These are phyloP conservation scores for Stylophora pistillata DNA, from an alignment of 64 coral and sea anemone species.

Conservation along the genomic window DNA sequence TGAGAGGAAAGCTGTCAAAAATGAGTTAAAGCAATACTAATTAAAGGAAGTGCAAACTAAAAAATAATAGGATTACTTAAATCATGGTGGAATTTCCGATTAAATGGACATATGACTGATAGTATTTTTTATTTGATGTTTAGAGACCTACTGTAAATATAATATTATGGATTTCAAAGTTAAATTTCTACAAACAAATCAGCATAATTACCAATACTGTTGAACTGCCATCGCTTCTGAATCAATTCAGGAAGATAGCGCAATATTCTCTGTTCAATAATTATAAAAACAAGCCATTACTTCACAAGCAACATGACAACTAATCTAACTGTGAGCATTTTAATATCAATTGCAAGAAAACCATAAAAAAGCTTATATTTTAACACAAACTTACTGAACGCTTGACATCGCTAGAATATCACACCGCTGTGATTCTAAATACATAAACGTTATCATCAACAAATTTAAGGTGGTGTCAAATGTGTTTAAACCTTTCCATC, in stretches of 20 bases:
- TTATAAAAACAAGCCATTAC: constrained; percentile 31
- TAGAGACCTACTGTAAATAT: background rate
- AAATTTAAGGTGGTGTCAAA: background rate
- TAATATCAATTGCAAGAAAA: too few species aligned
- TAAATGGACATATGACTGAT: background rate
- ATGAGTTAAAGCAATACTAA: too few species aligned
- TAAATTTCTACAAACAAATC: background rate
- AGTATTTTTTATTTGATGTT: background rate
- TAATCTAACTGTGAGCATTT: background rate
- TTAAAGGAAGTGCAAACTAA: too few species aligned
- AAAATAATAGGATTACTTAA: too few species aligned
- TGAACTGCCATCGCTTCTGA: constrained; percentile 93
- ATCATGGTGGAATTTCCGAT: too few species aligned
- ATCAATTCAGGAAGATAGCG: constrained; percentile 87
- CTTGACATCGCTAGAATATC: too few species aligned
- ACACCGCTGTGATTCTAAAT: background rate
- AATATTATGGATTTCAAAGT: background rate
- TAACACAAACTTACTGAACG: too few species aligned
- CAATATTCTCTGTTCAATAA: constrained; percentile 78
- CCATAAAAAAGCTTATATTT: too few species aligned
- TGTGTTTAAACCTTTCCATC: background rate
- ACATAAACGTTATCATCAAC: background rate
- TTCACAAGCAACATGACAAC: background rate
- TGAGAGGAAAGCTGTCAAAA: too few species aligned
- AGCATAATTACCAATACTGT: constrained; percentile 83